Conservation (phyloP, 2,797 vertebrate species). For the Melanotaenia parkinsoni region DNA sequence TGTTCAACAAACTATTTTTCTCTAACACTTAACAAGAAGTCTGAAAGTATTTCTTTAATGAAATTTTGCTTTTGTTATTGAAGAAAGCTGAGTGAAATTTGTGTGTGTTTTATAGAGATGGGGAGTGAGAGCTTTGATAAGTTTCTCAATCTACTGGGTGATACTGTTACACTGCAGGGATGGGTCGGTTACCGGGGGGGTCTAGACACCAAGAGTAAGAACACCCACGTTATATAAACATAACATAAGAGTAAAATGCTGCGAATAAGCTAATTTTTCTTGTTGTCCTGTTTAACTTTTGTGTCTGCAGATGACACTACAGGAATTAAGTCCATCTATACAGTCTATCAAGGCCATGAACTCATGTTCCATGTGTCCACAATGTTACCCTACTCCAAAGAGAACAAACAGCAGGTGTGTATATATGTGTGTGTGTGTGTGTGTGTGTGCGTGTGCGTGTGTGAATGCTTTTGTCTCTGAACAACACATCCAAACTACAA, state of each 20-base stretch:
- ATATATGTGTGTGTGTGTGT: neutral
- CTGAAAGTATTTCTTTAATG: neutral
- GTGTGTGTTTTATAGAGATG: constrained; percentile 81
- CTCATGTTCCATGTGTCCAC: constrained; percentile 99
- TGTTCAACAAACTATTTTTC: neutral
- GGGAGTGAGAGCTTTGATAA: constrained; percentile 95
- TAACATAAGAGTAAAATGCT: neutral
- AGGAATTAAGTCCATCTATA: constrained; percentile 95
- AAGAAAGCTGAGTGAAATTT: neutral
- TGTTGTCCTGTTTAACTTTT: neutral
- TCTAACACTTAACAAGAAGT: neutral
- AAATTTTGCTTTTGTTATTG: neutral
- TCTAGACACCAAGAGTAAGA: constrained; percentile 97
- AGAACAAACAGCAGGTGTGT: constrained; percentile 97
- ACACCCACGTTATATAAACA: neutral
- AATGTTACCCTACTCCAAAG: constrained; percentile 98
- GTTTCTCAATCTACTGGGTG: constrained; percentile 93
- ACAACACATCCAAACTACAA: neutral
- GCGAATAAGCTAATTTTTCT: neutral
- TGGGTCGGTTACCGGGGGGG: constrained; percentile 98
- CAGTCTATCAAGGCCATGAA: constrained; percentile 98
- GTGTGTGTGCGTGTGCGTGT: neutral
- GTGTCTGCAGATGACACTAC: constrained; percentile 93
- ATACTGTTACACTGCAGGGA: constrained; percentile 91
- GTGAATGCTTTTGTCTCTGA: neutral